Evolutionary conservation across 2,797 vertebrate species (phyloP).

Genomic region (Lithobates pipiens): DNA sequence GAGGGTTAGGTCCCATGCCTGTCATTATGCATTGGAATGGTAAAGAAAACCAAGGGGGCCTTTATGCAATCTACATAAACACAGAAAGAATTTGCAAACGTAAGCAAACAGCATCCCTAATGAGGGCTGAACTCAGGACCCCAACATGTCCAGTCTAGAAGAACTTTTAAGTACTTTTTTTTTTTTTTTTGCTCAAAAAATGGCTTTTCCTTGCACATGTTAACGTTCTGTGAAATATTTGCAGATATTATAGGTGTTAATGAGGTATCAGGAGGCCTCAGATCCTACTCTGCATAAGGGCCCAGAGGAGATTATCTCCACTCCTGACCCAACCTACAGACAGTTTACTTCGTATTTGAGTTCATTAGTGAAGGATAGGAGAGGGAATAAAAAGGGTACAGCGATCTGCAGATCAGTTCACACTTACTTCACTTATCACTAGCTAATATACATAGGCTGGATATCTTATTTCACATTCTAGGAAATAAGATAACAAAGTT

Average conservation of each 20-base stretch:
- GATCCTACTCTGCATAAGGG: not conserved
- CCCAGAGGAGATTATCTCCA: not conserved
- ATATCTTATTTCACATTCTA: constrained; percentile 27
- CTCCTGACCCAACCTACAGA: not conserved
- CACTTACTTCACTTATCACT: constrained; percentile 20
- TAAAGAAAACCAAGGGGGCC: too few species aligned
- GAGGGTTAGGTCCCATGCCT: too few species aligned
- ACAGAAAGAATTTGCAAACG: too few species aligned
- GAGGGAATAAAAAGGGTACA: not conserved
- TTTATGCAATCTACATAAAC: too few species aligned
- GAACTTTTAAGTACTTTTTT: too few species aligned
- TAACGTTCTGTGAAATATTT: not conserved
- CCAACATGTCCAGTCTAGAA: not conserved
- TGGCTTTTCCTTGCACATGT: not conserved
- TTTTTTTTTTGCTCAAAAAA: not conserved
- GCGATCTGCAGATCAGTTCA: not conserved
- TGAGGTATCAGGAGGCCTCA: not conserved
- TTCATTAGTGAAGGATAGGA: not conserved
- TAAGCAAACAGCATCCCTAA: too few species aligned
- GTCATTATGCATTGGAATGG: too few species aligned
- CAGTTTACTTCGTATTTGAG: not conserved
- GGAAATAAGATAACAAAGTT: constrained; percentile 42
- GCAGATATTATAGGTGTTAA: not conserved
- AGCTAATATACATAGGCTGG: constrained; percentile 17
- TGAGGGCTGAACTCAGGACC: not conserved